Evolutionary conservation across 2,888 invertebrate species (phyloP).

Genomic region (Lymantria monacha): DNA sequence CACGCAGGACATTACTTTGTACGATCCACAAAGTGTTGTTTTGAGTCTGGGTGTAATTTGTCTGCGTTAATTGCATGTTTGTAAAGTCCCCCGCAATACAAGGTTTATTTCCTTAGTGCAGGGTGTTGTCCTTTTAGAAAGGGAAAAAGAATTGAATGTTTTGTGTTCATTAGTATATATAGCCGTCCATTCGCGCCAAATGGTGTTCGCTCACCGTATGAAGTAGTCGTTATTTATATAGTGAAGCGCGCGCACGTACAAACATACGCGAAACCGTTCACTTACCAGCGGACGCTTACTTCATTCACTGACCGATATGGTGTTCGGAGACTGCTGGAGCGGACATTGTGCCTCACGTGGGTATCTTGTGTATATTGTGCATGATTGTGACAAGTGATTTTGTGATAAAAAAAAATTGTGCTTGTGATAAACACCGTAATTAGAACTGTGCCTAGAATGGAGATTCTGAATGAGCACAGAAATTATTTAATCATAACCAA

Average conservation of each 20-base stretch:
- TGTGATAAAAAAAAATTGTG: no score
- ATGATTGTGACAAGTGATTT: not conserved
- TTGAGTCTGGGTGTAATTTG: no score
- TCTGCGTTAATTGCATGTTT: no score
- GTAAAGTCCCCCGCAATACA: no score
- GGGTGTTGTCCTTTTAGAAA: no score
- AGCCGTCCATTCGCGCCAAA: slow-evolving; percentile 10
- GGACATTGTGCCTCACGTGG: slow-evolving; percentile 53
- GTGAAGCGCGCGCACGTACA: slow-evolving; percentile 43
- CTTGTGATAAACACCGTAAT: no score
- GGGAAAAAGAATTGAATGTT: not conserved
- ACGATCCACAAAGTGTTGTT: no score
- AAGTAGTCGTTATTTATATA: slow-evolving; percentile 68
- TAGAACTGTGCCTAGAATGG: no score
- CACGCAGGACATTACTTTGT: no score
- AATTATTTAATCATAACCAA: no score
- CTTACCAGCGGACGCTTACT: slow-evolving; percentile 3
- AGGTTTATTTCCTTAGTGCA: no score
- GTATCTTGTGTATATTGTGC: slow-evolving; percentile 35
- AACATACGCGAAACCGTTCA: slow-evolving; percentile 15
- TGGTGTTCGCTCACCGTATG: slow-evolving; percentile 34
- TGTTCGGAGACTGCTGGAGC: slow-evolving; percentile 70
- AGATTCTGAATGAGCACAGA: no score
- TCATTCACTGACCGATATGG: slow-evolving; percentile 42
- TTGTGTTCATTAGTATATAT: slow-evolving; percentile 17